Conservation (phyloP, 1,140 invertebrate genomes). For the Lerema accius region DNA sequence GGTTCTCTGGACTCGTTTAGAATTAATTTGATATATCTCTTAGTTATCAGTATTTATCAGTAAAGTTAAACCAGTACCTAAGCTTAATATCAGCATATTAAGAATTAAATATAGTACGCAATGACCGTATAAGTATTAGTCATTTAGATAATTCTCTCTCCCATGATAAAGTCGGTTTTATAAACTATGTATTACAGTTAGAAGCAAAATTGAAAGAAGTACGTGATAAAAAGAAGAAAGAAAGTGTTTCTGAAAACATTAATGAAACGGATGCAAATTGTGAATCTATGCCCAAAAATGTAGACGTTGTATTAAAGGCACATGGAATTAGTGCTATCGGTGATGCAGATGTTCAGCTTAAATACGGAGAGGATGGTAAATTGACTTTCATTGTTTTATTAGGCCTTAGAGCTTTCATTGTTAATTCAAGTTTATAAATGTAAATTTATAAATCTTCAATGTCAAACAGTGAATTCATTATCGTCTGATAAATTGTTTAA, state of each 20-base stretch:
- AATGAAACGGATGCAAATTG: constrained; percentile 39
- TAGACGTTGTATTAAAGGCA: constrained; percentile 54
- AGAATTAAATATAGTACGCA: too few species aligned
- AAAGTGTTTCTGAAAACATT: constrained; percentile 28
- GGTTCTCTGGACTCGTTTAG: too few species aligned
- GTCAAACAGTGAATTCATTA: neutral
- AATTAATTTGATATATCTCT: too few species aligned
- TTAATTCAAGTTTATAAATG: neutral
- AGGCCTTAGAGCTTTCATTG: neutral
- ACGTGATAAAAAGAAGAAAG: constrained; percentile 63
- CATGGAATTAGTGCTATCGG: constrained; percentile 63
- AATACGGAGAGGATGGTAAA: constrained; percentile 58
- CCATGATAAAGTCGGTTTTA: too few species aligned
- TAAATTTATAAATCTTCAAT: neutral
- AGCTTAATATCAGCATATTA: too few species aligned
- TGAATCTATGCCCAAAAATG: constrained; percentile 45
- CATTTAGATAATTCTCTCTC: too few species aligned
- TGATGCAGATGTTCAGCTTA: constrained; percentile 52
- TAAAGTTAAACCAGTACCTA: too few species aligned
- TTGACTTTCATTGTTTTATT: neutral
- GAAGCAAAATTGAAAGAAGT: constrained; percentile 72
- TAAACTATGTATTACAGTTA: constrained; percentile 61
- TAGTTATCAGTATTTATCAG: too few species aligned
- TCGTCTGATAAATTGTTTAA: too few species aligned
- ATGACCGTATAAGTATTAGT: too few species aligned